These are phyloP conservation scores for Sinonovacula constricta DNA, from an alignment of 1,140 invertebrate species.

Conservation along the genomic window DNA sequence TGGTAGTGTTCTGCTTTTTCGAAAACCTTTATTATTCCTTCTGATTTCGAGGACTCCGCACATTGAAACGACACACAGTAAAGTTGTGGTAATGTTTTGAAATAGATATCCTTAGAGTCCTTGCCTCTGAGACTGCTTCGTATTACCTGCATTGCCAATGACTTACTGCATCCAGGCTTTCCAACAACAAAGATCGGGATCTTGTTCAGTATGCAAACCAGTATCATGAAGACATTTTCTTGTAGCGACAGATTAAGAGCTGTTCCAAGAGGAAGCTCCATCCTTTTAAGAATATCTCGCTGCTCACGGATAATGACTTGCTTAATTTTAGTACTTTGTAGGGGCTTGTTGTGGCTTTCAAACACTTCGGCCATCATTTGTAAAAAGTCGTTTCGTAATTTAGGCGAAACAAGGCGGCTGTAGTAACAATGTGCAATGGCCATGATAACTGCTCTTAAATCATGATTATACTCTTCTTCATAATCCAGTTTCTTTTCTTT, in stretches of 20 bases:
- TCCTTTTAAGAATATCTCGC: constrained; percentile 41
- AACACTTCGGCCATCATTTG: neutral
- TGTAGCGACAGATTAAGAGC: constrained; percentile 64
- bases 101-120: constrained; percentile 56
- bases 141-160: constrained; percentile 68
- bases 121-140: constrained; percentile 65
- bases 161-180: constrained; percentile 73
- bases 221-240: constrained; percentile 72
- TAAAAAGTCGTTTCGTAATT: too few species aligned
- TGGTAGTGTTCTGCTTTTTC: constrained; percentile 56
- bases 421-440: too few species aligned
- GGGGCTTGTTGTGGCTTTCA: too few species aligned
- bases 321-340: too few species aligned
- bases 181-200: constrained; percentile 73
- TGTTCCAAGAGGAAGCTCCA: constrained; percentile 45
- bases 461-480: neutral
- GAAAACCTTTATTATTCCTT: constrained; percentile 61
- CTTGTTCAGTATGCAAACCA: constrained; percentile 67
- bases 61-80: constrained; percentile 64
- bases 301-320: constrained; percentile 45
- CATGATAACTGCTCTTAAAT: too few species aligned
- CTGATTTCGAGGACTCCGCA: constrained; percentile 61
- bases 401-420: too few species aligned
- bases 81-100: constrained; percentile 63
- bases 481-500: constrained; percentile 29